Base-by-base conservation (phyloP, 2,797 vertebrate genomes). In the Pseudochromis fuscus region DNA sequence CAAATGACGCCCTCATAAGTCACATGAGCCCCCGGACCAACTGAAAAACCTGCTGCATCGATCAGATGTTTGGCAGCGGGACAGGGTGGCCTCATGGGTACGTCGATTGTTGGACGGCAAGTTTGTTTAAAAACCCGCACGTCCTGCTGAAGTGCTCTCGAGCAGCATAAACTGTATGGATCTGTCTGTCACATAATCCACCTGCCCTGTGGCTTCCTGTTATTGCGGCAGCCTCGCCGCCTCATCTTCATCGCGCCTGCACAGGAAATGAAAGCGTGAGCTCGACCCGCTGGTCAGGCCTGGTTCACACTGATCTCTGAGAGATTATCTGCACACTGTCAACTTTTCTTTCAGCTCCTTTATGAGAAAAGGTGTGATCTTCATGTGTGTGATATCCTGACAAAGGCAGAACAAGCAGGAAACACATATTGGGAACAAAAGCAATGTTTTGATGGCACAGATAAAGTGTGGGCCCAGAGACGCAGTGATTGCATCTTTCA, bases 231-330 rank as follows among this genome's bases (percentile, higher is more conserved):
- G 24, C 50, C 44, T 64, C 16, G 30, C 49, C 55, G 7, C 33
- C 33, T 49, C 21, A 9, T 56, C 67, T 19, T 52, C 42, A 30
- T 31, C 42, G 19, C 18, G 42, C 23, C 84, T 68, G 56, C 48
- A 67, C 77, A 82, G 88, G 89, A 91, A 91, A 90, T 91, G 74
- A 90, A 82, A 69, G 4, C 0, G 64, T 3, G 19, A 52, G 51
- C 61, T 21, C 1, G n/a, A 9, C 33, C 48, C n/a, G 28, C 2
- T 12, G 67, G 61, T 59, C 51, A n/a, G 60, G 44, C 42, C 9
- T 3, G 0, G 46, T 10, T 48, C 59, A 21, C 10, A 3, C 51
- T 18, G 71, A 80, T 84, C 28, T 23, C 1, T 27, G 27, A 42
- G 12, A 65, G 81, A 81, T 85, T 55, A 82, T 73, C 63, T 27